Evolutionary conservation across 2,113 vertebrate species (phyloP), one percentile per base, ranked within the genome.

Genomic region (Chloroceryle aenea): DNA sequence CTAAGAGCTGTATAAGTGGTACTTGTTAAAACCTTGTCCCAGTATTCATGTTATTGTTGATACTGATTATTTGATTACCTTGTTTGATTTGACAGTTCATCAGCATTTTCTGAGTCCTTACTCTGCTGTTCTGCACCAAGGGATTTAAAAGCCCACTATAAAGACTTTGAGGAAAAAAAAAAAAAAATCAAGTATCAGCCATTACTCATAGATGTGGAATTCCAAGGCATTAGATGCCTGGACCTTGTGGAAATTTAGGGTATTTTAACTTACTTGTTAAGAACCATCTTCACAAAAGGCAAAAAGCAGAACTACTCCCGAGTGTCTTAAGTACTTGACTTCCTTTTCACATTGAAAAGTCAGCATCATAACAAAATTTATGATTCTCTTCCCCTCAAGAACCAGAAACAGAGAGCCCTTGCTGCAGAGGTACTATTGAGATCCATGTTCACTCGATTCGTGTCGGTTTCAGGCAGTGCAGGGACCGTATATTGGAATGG

Each of bases 401-500:
- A 73, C 69, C 25, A 90, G 78, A 92, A 83, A 89, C 62, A 61
- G 81, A 79, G 62, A 94, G n/a, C 16, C 27, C 78, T 93, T 91
- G 19, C 40, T 90, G 27, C n/a, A 90, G 78, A 93, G 90, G 75
- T 90, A 48, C 27, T 85, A n/a, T n/a, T n/a, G n/a, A n/a, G n/a
- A n/a, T n/a, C n/a, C n/a, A n/a, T n/a, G n/a, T n/a, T n/a, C n/a
- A n/a, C n/a, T n/a, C n/a, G n/a, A n/a, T n/a, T n/a, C n/a, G n/a
- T n/a, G n/a, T n/a, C n/a, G n/a, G n/a, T n/a, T n/a, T n/a, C n/a
- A n/a, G n/a, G n/a, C n/a, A n/a, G n/a, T n/a, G n/a, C n/a, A n/a
- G n/a, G n/a, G n/a, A n/a, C n/a, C n/a, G n/a, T n/a, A n/a, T n/a
- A n/a, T n/a, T n/a, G n/a, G n/a, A n/a, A n/a, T n/a, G n/a, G n/a